These are phyloP conservation scores for Notothenia rossii DNA, from an alignment of 2,113 vertebrate genomes.

Conservation along the genomic window DNA sequence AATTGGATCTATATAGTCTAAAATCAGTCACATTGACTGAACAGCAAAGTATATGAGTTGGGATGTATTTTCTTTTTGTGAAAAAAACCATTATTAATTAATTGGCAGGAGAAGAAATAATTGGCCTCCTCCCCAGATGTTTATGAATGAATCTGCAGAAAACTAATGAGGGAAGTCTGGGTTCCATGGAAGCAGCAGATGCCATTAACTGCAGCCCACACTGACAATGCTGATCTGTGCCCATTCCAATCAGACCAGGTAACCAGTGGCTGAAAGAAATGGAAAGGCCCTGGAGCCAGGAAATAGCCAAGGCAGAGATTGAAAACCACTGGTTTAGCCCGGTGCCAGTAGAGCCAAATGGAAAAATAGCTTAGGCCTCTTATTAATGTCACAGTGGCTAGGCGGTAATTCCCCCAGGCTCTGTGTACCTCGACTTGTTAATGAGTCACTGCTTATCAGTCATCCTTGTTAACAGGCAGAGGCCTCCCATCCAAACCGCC, in stretches of 20 bases:
- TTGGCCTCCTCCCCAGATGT: slow-evolving; percentile 65
- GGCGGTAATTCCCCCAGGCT: slow-evolving; percentile 75
- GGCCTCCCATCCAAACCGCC: slow-evolving; percentile 73
- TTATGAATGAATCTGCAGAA: slow-evolving; percentile 48
- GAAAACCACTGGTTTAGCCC: slow-evolving; percentile 63
- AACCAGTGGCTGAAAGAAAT: slow-evolving; percentile 61
- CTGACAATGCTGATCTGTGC: slow-evolving; percentile 41
- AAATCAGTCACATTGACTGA: slow-evolving; percentile 26
- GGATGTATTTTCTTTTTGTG: slow-evolving; percentile 10
- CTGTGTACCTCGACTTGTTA: slow-evolving; percentile 78
- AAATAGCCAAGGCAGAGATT: slow-evolving; percentile 61
- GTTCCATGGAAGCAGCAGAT: slow-evolving; percentile 50
- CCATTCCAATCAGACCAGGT: slow-evolving; percentile 46
- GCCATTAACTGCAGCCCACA: slow-evolving; percentile 53
- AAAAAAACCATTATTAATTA: slow-evolving; percentile 56
- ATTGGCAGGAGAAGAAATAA: slow-evolving; percentile 53
- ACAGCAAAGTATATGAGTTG: background rate
- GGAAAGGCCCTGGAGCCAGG: slow-evolving; percentile 51
- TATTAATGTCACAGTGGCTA: slow-evolving; percentile 81
- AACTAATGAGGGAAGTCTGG: slow-evolving; percentile 55
- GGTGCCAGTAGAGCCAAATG: slow-evolving; percentile 67
- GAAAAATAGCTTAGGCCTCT: slow-evolving; percentile 77
- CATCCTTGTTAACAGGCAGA: slow-evolving; percentile 80
- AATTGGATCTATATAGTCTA: slow-evolving; percentile 44
- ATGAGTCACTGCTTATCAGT: slow-evolving; percentile 82